Conservation (phyloP, 2,888 invertebrate species). For the Xestia xanthographa region DNA sequence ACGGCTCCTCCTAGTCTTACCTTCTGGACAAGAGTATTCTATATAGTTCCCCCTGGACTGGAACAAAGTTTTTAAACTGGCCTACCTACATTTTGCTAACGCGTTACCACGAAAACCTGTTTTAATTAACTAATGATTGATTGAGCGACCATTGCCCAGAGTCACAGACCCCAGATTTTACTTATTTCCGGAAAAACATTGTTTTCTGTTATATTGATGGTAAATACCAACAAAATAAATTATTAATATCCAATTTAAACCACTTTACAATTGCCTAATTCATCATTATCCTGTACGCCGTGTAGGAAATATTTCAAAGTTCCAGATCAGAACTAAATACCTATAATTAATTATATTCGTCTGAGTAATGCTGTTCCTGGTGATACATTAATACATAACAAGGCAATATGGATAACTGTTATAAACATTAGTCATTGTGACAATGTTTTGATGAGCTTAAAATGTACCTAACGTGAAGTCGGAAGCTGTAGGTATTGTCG, state of each 20-base stretch:
- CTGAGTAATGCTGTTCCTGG: constrained; percentile 44
- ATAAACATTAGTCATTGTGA: constrained; percentile 41
- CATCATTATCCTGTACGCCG: constrained; percentile 6
- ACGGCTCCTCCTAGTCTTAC: not conserved
- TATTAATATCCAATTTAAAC: constrained; percentile 4
- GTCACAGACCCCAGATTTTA: not conserved
- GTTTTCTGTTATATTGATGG: not conserved
- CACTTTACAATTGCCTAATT: not conserved
- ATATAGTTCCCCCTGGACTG: not conserved
- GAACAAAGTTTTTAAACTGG: not conserved
- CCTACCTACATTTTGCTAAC: not conserved
- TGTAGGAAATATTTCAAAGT: constrained; percentile 4
- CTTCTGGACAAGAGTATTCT: not conserved
- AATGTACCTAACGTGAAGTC: constrained; percentile 32
- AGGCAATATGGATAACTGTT: constrained; percentile 30
- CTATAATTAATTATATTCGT: constrained; percentile 19
- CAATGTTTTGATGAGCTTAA: constrained; percentile 41
- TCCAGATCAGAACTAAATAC: constrained; percentile 9
- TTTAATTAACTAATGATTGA: not conserved
- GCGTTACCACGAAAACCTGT: not conserved
- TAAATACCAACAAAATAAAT: constrained; percentile 2
- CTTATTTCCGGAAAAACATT: not conserved
- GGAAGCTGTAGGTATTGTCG: constrained; percentile 33
- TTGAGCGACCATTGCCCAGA: not conserved
- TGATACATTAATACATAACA: constrained; percentile 23